Evolutionary conservation across 2,797 vertebrate species (phyloP), one percentile per base, ranked within the genome.

Genomic region (Brachymystax lenok): DNA sequence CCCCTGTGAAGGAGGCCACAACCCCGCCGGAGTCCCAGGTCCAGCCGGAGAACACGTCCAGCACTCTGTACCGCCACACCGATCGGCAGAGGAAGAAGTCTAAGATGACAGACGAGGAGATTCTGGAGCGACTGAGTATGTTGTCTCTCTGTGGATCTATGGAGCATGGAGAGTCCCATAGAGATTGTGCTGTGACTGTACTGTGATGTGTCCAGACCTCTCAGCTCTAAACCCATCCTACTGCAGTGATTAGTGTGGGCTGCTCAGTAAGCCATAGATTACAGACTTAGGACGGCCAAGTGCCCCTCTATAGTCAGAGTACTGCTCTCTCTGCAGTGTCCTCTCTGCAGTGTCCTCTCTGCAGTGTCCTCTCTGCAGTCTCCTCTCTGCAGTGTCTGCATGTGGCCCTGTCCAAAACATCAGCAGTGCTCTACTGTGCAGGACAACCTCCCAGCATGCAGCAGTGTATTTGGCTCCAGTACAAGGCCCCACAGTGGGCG

Each of bases 41-140:
- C 0, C 96, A 97, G 79, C 95, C 97, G 2, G 97, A 99, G 73
- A 97, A 97, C 84, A 98, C 95, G 75, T 95, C 96, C 81, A 97
- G 95, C 89, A 97, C 96, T 16, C 94, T 99, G 92, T 99, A 99
- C 77, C 96, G 98, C 83, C 95, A 99, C 89, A 99, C 98, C 33
- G 97, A 99, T 90, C 95, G 98, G 52, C 97, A 99, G 92, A 95
- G 97, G 80, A 99, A 99, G 93, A 99, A 99, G 81, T 98, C 97
- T 86, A 99, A 99, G 92, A 99, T 99, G 98, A 98, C 98, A 0
- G 98, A 99, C 24, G 98, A 99, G 89, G 98, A 99, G 91, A 99
- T 99, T 79, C 91, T 99, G 80, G 98, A 99, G 91, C 96, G 97
- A 90, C 94, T 99, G 92, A 94, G 98, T 99, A 95, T 0, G 97